Evolutionary conservation across 2,888 invertebrate genomes (phyloP), one percentile per base, ranked within the genome.

Genomic region (Macropis europaea): DNA sequence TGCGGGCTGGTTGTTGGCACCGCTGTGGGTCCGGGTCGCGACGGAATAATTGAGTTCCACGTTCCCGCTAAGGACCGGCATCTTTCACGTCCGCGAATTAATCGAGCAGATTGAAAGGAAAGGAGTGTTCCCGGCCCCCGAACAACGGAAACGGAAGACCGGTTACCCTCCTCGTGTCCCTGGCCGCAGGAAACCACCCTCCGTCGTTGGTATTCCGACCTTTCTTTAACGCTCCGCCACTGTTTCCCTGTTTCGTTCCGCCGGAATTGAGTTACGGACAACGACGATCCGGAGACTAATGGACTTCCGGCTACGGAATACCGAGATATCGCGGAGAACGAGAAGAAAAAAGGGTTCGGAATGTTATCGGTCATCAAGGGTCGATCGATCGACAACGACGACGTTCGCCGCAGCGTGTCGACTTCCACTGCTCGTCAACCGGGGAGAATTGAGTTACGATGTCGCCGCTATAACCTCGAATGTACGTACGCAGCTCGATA

Each of bases 241-340:
- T 43, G 40, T 48, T 34, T 45, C 54, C 48, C 64, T 48, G 57
- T 67, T 48, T 61, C 64, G 47, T 28, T 54, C 63, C 28, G 50
- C 36, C 24, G 81, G 78, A 79, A 81, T 79, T 72, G 77, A 81
- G 69, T 81, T 79, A 81, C 79, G 67, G 66, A 73, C 64, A 73
- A 70, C 69, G 69, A 73, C 71, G 79, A 81, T 79, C 81, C 60
- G 40, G 59, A 63, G 73, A 81, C 75, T 81, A 81, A 81, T 81
- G 81, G 81, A 79, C 73, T 75, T 67, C 62, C 63, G 52, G 43
- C 15, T 5, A 48, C 47, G 36, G 47, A 66, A 54, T 48, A 60
- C 28, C 32, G 47, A 50, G 50, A 60, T 52, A 48, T 34, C 48
- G 45, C 6, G 17, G 26, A 15, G n/a, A 36, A 40, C 19, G 40